Evolutionary conservation across 1,140 invertebrate species (phyloP).

Genomic region (Hormaphis cornu): DNA sequence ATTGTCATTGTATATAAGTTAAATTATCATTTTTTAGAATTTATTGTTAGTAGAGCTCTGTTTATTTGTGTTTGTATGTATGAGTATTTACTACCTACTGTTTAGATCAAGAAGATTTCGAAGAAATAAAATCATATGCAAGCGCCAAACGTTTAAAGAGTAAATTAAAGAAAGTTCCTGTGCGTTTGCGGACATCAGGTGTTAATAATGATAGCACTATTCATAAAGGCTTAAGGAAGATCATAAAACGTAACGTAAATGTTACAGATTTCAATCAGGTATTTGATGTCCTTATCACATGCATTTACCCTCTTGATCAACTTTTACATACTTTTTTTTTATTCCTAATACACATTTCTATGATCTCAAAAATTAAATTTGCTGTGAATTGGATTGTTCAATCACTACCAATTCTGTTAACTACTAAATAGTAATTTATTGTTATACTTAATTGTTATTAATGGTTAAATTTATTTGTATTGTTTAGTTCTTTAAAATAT

Average conservation of each 20-base stretch:
- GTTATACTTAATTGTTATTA: neutral
- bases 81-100: neutral
- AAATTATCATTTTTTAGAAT: too few species aligned
- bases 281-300: constrained; percentile 25
- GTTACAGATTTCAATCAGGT: constrained; percentile 30
- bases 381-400: neutral
- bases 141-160: constrained; percentile 1
- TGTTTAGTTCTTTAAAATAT: neutral
- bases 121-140: neutral
- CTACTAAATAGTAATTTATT: neutral
- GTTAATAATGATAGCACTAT: neutral
- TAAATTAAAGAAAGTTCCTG: constrained; percentile 7
- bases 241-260: constrained; percentile 23
- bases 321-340: neutral
- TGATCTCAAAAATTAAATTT: neutral
- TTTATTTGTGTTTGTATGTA: too few species aligned
- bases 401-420: neutral
- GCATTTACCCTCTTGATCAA: constrained; percentile 12
- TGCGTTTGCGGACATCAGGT: neutral
- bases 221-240: constrained; percentile 25
- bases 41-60: too few species aligned
- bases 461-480: neutral
- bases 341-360: neutral
- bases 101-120: constrained; percentile 9
- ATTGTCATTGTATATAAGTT: too few species aligned